These are phyloP conservation scores for Pipra filicauda DNA, from an alignment of 2,113 vertebrate genomes.

Conservation along the genomic window DNA sequence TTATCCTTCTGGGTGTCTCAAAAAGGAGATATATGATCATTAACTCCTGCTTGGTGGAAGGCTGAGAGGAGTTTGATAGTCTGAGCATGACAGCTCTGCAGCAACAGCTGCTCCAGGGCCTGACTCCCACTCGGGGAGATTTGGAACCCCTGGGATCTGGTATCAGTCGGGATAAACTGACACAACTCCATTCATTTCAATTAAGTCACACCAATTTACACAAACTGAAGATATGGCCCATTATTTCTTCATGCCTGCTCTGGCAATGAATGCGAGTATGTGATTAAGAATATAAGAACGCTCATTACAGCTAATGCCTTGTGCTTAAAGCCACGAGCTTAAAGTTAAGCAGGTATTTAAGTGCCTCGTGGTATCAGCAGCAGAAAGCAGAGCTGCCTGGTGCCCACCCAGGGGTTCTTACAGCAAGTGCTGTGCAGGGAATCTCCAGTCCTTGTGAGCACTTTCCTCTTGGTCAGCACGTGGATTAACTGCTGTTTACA, in stretches of 20 bases:
- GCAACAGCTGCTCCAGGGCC: background rate
- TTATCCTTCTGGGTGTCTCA: background rate
- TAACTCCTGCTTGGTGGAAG: background rate
- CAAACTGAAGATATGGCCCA: background rate
- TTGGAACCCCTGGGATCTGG: background rate
- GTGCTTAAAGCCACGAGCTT: background rate
- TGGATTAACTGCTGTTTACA: background rate
- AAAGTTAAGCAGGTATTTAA: background rate
- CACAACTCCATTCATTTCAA: background rate
- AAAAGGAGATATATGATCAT: background rate
- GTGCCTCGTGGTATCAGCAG: background rate
- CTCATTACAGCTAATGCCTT: conserved; percentile 19
- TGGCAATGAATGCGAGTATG: background rate
- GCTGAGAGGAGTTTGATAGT: background rate
- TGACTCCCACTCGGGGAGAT: background rate
- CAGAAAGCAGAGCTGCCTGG: background rate
- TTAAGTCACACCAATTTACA: background rate
- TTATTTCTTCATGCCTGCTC: background rate
- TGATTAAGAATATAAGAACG: background rate
- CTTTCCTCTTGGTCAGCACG: background rate
- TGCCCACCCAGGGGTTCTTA: background rate
- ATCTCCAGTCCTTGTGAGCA: background rate
- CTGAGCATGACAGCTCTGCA: background rate
- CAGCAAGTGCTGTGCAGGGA: background rate
- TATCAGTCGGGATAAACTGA: background rate